Evolutionary conservation across 2,888 invertebrate species (phyloP).

Genomic region (Oligia latruncula): DNA sequence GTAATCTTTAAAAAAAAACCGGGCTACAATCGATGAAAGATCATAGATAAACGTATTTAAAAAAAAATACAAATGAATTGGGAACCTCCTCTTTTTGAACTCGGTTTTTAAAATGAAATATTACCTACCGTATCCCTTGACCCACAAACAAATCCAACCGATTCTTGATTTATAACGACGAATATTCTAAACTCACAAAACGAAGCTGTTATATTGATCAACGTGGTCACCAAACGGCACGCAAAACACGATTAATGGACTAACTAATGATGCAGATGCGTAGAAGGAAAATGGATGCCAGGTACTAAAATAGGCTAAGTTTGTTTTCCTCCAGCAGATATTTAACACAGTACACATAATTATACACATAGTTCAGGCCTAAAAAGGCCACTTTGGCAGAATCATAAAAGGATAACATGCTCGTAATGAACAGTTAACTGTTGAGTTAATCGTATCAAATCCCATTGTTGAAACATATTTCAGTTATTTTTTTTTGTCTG

Average conservation of each 20-base stretch:
- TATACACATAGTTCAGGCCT: not conserved
- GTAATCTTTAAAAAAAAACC: not conserved
- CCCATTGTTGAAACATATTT: too few species aligned
- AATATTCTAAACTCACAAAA: not conserved
- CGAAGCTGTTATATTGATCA: too few species aligned
- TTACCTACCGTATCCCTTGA: constrained; percentile 12
- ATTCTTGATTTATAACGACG: not conserved
- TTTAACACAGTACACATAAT: not conserved
- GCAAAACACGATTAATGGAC: not conserved
- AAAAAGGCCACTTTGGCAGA: too few species aligned
- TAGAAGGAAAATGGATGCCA: not conserved
- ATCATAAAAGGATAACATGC: too few species aligned
- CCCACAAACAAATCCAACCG: not conserved
- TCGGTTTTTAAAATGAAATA: too few species aligned
- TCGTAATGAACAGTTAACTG: too few species aligned
- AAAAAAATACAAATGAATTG: not conserved
- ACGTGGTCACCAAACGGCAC: not conserved
- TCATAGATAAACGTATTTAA: not conserved
- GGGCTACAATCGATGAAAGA: not conserved
- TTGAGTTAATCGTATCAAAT: too few species aligned
- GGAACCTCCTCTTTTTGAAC: not conserved
- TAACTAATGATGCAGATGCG: not conserved
- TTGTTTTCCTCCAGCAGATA: not conserved
- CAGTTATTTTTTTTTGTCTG: too few species aligned
- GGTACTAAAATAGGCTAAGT: not conserved